Conservation (phyloP, 2,797 vertebrate species). For the Hephaestus fuliginosus region DNA sequence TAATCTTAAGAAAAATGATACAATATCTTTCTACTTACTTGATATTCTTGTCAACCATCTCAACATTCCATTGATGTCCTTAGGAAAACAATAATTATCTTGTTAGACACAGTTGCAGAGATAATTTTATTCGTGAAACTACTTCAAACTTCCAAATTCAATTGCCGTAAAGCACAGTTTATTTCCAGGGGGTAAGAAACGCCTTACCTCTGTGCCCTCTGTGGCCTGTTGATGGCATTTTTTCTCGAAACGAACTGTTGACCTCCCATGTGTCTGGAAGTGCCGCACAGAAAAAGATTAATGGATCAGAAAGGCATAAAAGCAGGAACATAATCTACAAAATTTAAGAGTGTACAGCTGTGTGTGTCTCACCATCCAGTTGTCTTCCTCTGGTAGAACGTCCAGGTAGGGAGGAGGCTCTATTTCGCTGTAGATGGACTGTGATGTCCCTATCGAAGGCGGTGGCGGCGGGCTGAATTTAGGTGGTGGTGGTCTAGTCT, state of each 20-base stretch:
- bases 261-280: not conserved
- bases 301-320: not conserved
- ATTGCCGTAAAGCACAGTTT: not conserved
- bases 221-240: not conserved
- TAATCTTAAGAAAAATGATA: not conserved
- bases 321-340: not conserved
- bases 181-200: not conserved
- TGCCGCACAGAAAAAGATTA: not conserved
- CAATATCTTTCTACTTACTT: slow-evolving; percentile 62
- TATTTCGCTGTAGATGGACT: slow-evolving; percentile 22
- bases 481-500: slow-evolving; percentile 52
- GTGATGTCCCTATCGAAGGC: rapidly evolving
- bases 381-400: slow-evolving; percentile 47
- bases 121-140: not conserved
- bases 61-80: slow-evolving; percentile 68
- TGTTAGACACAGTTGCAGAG: not conserved
- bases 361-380: slow-evolving; percentile 41
- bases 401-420: slow-evolving; percentile 36
- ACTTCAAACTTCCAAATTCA: not conserved
- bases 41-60: slow-evolving; percentile 71
- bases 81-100: slow-evolving; percentile 25
- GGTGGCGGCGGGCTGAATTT: slow-evolving; percentile 38
- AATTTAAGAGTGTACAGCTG: not conserved
- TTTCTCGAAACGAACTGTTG: not conserved
- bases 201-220: slow-evolving; percentile 41